Percentiles rank a stretch among this genome's conserved stretches.
Evolutionary conservation across 2,888 invertebrate species (phyloP).

Genomic region (Brachynemurus nebulosus): DNA sequence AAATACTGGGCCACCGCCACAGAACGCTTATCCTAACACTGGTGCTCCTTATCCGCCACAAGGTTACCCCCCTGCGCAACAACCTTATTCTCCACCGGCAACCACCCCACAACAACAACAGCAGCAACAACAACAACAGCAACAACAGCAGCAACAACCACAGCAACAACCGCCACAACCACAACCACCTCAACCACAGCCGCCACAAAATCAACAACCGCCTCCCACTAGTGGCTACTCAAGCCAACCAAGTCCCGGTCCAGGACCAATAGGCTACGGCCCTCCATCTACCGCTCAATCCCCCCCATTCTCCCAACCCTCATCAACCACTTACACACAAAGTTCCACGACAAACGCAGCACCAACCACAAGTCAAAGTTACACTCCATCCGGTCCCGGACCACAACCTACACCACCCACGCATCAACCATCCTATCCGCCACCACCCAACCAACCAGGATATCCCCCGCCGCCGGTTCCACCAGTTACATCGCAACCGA

Average conservation of each 20-base stretch:
- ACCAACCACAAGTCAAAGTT: conserved; percentile 41
- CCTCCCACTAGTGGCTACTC: conserved; percentile 43
- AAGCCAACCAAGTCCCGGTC: conserved; percentile 39
- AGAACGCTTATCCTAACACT: conserved; percentile 34
- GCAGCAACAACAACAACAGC: too few relatives aligned
- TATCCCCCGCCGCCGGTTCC: conserved; percentile 32
- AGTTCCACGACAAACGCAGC: conserved; percentile 38
- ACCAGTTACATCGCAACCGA: conserved; percentile 34
- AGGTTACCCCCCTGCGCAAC: conserved; percentile 35
- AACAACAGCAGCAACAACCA: too few relatives aligned
- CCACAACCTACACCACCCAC: conserved; percentile 23
- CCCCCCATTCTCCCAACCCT: conserved; percentile 45
- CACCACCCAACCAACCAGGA: conserved; percentile 40
- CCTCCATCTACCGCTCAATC: conserved; percentile 44
- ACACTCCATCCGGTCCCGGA: conserved; percentile 42
- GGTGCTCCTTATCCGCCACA: conserved; percentile 26
- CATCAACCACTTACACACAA: conserved; percentile 25
- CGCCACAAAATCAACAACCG: conserved; percentile 40
- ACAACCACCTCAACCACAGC: conserved; percentile 40
- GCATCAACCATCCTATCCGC: conserved; percentile 40
- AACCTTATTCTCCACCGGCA: conserved; percentile 41
- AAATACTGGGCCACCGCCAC: conserved; percentile 25
- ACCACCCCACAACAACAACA: conserved; percentile 39
- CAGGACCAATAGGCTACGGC: conserved; percentile 42
- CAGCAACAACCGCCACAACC: too few relatives aligned